These are phyloP conservation scores for Deroplatys truncata DNA, from an alignment of 2,888 invertebrate species.

Conservation along the genomic window DNA sequence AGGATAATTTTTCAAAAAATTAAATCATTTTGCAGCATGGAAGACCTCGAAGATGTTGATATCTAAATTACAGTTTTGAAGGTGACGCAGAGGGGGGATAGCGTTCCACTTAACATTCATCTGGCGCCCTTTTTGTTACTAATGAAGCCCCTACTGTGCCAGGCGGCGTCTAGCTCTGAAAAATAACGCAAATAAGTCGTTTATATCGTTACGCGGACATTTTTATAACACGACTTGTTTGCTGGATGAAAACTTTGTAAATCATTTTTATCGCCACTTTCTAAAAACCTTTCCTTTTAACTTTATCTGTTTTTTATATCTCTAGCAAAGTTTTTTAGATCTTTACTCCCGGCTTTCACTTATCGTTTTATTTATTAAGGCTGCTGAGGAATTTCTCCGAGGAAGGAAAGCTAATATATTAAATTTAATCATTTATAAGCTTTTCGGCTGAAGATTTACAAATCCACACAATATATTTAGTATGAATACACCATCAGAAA, in stretches of 20 bases:
- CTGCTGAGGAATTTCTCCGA: neutral
- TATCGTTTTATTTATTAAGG: neutral
- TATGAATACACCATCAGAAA: too few relatives aligned
- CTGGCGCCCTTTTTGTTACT: neutral
- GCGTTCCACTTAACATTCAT: neutral
- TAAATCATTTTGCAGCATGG: too few relatives aligned
- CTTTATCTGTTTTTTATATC: neutral
- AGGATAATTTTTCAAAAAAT: too few relatives aligned
- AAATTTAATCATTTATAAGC: neutral
- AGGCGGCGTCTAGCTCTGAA: neutral
- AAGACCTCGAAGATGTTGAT: too few relatives aligned
- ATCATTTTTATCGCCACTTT: slow-evolving; percentile 1
- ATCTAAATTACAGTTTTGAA: too few relatives aligned
- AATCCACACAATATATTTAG: neutral
- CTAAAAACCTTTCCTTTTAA: neutral
- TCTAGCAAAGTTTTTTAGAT: neutral
- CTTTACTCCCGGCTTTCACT: neutral
- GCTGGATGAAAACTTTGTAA: slow-evolving; percentile 7
- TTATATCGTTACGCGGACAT: neutral
- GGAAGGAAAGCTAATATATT: neutral
- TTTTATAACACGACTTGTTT: slow-evolving; percentile 11
- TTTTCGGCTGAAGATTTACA: neutral
- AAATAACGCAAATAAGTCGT: slow-evolving; percentile 8
- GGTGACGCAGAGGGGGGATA: neutral
- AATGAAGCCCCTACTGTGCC: neutral